Conservation (phyloP, 92 coral and sea anemone genomes). For the Galaxea fascicularis region DNA sequence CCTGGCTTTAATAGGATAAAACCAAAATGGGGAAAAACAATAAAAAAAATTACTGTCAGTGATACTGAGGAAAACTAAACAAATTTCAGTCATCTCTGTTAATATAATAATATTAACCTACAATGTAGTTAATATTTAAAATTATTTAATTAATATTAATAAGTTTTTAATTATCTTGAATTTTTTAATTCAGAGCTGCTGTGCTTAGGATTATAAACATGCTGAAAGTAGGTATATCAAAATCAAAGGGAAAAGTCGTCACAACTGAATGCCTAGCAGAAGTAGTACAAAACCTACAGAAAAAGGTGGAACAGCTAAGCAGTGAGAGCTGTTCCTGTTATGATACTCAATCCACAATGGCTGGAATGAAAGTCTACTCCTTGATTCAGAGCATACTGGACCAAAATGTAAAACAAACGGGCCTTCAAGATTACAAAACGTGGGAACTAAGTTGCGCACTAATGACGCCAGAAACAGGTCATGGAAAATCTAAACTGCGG, state of each 20-base stretch:
- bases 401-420: conserved; percentile 27
- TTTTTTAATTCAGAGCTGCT: conserved; percentile 67
- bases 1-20: no score
- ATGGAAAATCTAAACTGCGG: conserved; percentile 65
- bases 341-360: conserved; percentile 51
- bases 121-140: no score
- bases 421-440: conserved; percentile 2
- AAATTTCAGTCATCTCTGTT: no score
- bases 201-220: conserved; percentile 62
- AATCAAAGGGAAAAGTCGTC: conserved; percentile 60
- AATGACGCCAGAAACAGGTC: conserved; percentile 66
- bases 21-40: no score
- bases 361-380: conserved; percentile 65
- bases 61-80: no score
- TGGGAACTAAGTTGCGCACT: conserved; percentile 39
- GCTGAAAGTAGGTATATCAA: conserved; percentile 55
- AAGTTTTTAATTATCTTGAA: background rate
- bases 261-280: conserved; percentile 50
- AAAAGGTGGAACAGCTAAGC: conserved; percentile 54
- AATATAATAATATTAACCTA: no score
- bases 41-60: no score
- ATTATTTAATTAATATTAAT: background rate
- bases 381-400: conserved; percentile 74
- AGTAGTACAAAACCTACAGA: conserved; percentile 58
- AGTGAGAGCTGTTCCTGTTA: conserved; percentile 4